Base-by-base conservation (phyloP, 2,888 invertebrate species). In the Trichogramma dendrolimi region DNA sequence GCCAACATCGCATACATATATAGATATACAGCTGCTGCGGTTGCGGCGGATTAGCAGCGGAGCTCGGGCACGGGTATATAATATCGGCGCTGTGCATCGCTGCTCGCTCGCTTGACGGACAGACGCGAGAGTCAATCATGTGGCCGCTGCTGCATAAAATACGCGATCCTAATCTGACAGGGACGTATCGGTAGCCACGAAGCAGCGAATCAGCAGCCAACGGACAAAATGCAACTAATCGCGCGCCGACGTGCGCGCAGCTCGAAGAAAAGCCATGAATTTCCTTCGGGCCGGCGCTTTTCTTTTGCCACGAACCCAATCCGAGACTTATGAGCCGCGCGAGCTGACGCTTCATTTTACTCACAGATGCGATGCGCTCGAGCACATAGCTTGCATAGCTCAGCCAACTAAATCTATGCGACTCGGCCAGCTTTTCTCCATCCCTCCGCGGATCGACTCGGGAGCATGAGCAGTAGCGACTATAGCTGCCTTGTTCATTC, bases 101-200 rank as follows among this genome's bases (percentile, higher is more conserved):
- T 1, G 14, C 14, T 14, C 14, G 67, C 69, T 68, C 68, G 70
- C 70, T 71, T 71, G 72, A 77, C 77, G 71, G 76, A 77, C 78
- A 76, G 78, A 78, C 78, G 78, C 78, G 77, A 76, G 75, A 76
- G 77, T 72, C 76, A 76, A 77, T 78, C 78, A 76, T 14, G 14
- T 14, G 14, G 14, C 14, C 2, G 14, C 14, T 14, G 14, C 14
- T 14, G 14, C 14, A 14, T 14, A 14, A 14, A 77, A 73, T 71
- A 70, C 67, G 72, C 73, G 77, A 78, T 78, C 73, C 73, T 76
- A 78, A 78, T 78, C 78, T 78, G 76, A 78, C 78, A 75, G 73
- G 72, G 73, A 78, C 74, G 76, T 77, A 78, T 78, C 73, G 74
- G 73, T 69, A 69, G 67, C 63, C 46, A 40, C 40, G 44, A 42